Percentiles rank a stretch among this genome's conserved stretches.
phyloP scores from a whole-genome alignment of 2,113 vertebrate species.

The Platanista minor region DNA sequence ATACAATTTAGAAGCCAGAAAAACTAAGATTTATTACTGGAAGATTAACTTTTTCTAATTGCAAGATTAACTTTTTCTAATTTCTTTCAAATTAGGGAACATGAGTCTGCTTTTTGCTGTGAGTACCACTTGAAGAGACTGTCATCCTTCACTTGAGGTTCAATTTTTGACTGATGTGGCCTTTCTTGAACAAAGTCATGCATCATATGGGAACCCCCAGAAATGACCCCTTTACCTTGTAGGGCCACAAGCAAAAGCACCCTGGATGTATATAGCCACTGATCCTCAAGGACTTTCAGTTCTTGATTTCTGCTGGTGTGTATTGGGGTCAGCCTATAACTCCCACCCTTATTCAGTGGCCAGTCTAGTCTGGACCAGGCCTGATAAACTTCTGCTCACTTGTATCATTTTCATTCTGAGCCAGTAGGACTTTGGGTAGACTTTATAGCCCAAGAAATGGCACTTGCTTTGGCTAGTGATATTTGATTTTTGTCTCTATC shows the following conservation, averaged over 20 bases:
- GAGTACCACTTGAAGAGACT: constrained; percentile 31
- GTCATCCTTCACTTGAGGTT: constrained; percentile 38
- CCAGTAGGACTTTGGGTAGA: constrained; percentile 29
- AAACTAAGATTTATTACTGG: not conserved
- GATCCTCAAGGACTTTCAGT: constrained; percentile 31
- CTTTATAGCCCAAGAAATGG: constrained; percentile 46
- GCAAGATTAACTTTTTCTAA: not conserved
- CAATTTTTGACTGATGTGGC: constrained; percentile 25
- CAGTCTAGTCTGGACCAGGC: constrained; percentile 31
- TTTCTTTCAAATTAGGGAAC: constrained; percentile 11
- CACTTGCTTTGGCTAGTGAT: constrained; percentile 50
- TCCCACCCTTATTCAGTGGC: not conserved
- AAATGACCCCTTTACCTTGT: constrained; percentile 31
- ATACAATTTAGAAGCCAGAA: constrained; percentile 19
- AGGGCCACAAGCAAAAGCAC: constrained; percentile 39
- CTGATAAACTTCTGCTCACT: constrained; percentile 31
- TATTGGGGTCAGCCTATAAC: constrained; percentile 38
- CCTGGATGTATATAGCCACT: constrained; percentile 30
- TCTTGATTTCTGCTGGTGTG: constrained; percentile 30
- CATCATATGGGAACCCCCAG: not conserved
- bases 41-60: constrained; percentile 35
- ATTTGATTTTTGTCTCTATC: constrained; percentile 58
- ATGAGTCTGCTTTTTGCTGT: not conserved
- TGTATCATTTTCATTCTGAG: constrained; percentile 57
- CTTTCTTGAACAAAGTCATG: constrained; percentile 29